These are phyloP conservation scores for Dicyema japonicum DNA, from an alignment of 1,140 invertebrate species.

Conservation along the genomic window DNA sequence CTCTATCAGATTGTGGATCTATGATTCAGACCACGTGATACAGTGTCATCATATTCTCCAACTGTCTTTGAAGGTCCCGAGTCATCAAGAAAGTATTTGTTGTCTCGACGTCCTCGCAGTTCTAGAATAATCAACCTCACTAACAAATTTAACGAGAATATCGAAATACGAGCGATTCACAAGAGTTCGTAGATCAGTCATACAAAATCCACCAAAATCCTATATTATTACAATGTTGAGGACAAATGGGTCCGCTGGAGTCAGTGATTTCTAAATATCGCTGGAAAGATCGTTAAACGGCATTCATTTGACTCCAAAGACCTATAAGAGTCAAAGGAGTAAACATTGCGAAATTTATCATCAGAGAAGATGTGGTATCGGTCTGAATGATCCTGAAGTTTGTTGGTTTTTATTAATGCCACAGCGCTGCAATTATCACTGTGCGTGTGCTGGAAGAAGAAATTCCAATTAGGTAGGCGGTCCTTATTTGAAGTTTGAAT, in stretches of 20 bases:
- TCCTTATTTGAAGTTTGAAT: slow-evolving; percentile 72
- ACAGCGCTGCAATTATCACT: slow-evolving; percentile 80
- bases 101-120: background rate
- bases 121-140: background rate
- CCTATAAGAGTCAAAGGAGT: slow-evolving; percentile 21
- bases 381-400: slow-evolving; percentile 35
- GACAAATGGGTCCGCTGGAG: slow-evolving; percentile 84
- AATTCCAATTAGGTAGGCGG: slow-evolving; percentile 70
- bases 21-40: slow-evolving; percentile 2
- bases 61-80: background rate
- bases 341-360: slow-evolving; percentile 62
- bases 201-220: too few species aligned
- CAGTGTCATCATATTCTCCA: background rate
- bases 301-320: slow-evolving; percentile 63
- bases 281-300: slow-evolving; percentile 95
- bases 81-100: slow-evolving; percentile 1
- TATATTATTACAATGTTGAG: slow-evolving; percentile 69
- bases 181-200: too few species aligned
- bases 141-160: slow-evolving; percentile 93
- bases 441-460: slow-evolving; percentile 84
- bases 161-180: slow-evolving; percentile 93
- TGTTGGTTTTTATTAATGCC: slow-evolving; percentile 97
- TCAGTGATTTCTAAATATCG: slow-evolving; percentile 58
- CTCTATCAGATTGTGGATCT: slow-evolving; percentile 94
- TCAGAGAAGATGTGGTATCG: slow-evolving; percentile 82